Conservation (phyloP, 2,797 vertebrate genomes). For the Helarctos malayanus region DNA sequence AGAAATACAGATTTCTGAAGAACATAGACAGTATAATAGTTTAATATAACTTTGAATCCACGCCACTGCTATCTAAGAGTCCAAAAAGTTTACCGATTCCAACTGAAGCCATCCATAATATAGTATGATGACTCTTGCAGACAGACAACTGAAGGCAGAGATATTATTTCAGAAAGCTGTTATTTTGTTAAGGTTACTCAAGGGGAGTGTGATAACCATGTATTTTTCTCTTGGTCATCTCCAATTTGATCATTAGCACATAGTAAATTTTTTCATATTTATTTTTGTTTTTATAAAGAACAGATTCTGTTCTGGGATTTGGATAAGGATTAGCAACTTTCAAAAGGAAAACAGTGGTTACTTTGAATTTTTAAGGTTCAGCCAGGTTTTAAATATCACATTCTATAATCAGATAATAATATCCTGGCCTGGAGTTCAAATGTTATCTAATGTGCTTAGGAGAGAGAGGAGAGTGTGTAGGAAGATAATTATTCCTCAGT, state of each 20-base stretch:
- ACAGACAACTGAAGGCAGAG: background rate
- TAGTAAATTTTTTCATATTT: background rate
- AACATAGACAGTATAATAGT: background rate
- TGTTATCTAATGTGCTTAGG: background rate
- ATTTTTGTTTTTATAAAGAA: background rate
- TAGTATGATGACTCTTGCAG: background rate
- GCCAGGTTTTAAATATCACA: background rate
- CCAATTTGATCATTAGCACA: background rate
- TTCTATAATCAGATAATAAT: background rate
- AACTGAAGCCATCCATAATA: background rate
- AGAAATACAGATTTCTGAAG: background rate
- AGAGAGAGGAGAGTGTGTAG: background rate
- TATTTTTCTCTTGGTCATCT: background rate
- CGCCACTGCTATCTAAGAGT: background rate
- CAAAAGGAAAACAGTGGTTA: background rate
- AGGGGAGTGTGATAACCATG: background rate
- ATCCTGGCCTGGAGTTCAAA: background rate
- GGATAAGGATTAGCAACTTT: background rate
- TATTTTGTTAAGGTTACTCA: constrained; percentile 5
- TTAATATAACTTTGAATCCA: background rate
- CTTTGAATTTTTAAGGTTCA: background rate
- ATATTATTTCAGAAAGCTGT: background rate
- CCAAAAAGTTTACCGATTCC: background rate
- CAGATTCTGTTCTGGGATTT: background rate
- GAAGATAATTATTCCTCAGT: background rate